Evolutionary conservation across 2,888 invertebrate genomes (phyloP), one percentile per base, ranked within the genome.

Genomic region (Embidobia sp.): DNA sequence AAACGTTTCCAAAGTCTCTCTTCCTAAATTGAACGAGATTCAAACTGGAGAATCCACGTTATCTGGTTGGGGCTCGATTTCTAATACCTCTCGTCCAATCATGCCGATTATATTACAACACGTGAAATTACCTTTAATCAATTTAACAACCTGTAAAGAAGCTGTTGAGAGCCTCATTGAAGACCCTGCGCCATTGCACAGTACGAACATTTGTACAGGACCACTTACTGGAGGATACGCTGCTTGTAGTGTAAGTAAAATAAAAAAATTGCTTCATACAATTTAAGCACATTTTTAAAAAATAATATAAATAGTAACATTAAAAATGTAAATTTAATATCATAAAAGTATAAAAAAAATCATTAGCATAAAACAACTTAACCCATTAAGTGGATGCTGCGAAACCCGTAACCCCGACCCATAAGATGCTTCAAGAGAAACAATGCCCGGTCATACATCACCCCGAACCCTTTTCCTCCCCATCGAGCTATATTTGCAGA

Each of bases 31-130:
- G 6, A 84, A 81, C 26, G 27, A 59, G 7, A 70, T 79, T 5
- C 85, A 87, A 5, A 51, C 63, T 1, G 90, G 90, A 31, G 61
- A 79, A 40, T 86, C 87, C 0, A 85, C 86, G 0, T 86, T 91
- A 4, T 88, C 90, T 10, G 91, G 91, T 46, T 91, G 91, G 91
- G 91, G 91, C 19, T 90, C 90, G 29, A 84, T 84, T 11, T 81
- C 84, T 3, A 61, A 78, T 0, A 82, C 80, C 22, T 51, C 61
- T 0, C 40, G 64, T 2, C 67, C 78, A 0, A 33, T 64, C 7
- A 80, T 83, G 78, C 90, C 90, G 0, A 49, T 78, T 7, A 79
- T 63, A 11, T 84, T 90, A 11, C 90, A 90, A 42, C 84, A 79
- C 6, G 86, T 77, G 2, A 26, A 78, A 2, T 44, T 89, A 10